A percentile compares a stretch with the other conserved stretches of the same genome.
These are phyloP conservation scores for Zoanthus sociatus DNA, from an alignment of 92 coral and sea anemone genomes.

Conservation along the genomic window DNA sequence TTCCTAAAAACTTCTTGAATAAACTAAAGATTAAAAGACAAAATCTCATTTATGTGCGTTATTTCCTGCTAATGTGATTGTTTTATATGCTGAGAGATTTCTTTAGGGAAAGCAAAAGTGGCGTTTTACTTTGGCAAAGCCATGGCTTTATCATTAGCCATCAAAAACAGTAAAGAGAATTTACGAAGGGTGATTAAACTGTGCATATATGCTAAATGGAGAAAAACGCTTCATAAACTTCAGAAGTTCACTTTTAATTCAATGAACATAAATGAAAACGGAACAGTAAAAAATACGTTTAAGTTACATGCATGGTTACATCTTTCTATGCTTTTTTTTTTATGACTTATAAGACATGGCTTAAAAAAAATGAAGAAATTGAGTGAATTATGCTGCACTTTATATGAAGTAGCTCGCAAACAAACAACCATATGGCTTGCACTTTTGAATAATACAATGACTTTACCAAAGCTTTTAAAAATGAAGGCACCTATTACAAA, in stretches of 20 bases:
- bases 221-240: constrained; percentile 10
- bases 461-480: background rate
- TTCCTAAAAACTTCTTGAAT: constrained; percentile 29
- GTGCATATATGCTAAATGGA: constrained; percentile 1
- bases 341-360: too few species aligned
- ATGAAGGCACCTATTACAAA: background rate
- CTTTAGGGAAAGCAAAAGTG: background rate
- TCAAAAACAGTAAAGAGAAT: background rate
- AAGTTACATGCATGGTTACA: background rate
- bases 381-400: background rate
- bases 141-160: background rate
- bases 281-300: background rate
- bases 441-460: constrained; percentile 21
- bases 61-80: background rate
- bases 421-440: constrained; percentile 31
- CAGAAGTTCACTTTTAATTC: background rate
- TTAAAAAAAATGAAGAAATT: too few species aligned
- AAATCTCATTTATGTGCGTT: background rate
- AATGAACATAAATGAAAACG: background rate
- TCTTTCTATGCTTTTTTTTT: background rate
- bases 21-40: background rate
- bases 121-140: too few species aligned
- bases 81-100: background rate
- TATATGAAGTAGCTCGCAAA: background rate
- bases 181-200: background rate